Evolutionary conservation across 2,797 vertebrate species (phyloP).

Genomic region (Meriones psammophilus): DNA sequence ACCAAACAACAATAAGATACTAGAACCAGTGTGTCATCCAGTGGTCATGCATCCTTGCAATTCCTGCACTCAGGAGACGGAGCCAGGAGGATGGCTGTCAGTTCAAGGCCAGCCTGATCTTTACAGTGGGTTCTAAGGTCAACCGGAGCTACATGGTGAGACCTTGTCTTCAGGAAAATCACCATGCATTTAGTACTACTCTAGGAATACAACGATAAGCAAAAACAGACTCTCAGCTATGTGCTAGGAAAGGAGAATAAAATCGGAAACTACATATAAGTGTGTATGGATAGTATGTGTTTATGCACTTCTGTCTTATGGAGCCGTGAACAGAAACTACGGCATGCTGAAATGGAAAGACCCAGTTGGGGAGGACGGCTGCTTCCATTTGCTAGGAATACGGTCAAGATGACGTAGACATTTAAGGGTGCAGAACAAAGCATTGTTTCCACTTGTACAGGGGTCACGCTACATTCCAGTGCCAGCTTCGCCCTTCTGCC

Average conservation of each 20-base stretch:
- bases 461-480: background rate
- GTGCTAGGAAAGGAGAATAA: conserved; percentile 5
- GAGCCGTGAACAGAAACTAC: background rate
- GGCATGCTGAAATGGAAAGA: conserved; percentile 49
- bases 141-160: background rate
- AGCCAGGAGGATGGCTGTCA: background rate
- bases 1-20: background rate
- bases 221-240: background rate
- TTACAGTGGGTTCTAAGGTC: background rate
- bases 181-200: conserved; percentile 40
- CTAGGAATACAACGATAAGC: background rate
- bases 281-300: background rate
- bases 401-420: background rate
- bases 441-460: background rate
- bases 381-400: background rate
- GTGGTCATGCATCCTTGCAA: background rate
- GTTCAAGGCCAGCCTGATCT: background rate
- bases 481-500: background rate
- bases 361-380: background rate
- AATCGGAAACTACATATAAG: background rate
- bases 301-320: background rate
- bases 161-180: background rate
- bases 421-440: background rate
- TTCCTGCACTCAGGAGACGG: background rate
- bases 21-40: background rate